Evolutionary conservation across 2,113 vertebrate genomes (phyloP).

Genomic region (Pyrgilauda ruficollis): DNA sequence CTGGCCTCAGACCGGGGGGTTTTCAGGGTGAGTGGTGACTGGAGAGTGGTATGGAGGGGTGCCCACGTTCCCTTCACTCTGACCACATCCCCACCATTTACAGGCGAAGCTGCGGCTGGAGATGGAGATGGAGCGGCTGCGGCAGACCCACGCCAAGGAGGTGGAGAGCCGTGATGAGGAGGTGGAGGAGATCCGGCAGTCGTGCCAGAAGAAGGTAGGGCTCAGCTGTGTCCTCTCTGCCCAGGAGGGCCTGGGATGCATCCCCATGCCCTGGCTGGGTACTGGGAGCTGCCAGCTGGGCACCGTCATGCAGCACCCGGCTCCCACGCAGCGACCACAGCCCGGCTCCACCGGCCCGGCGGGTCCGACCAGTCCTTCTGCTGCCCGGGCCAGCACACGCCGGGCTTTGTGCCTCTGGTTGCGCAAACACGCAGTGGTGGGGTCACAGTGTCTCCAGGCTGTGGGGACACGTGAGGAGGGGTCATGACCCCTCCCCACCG

Average conservation of each 20-base stretch:
- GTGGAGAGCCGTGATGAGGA: conserved; percentile 94
- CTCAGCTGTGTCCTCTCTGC: accelerated
- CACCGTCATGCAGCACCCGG: neutral
- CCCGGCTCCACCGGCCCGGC: neutral
- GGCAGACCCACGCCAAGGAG: conserved; percentile 93
- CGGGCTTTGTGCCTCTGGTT: neutral
- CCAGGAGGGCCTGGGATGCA: neutral
- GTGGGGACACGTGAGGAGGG: neutral
- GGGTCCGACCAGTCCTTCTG: neutral
- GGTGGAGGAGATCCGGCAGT: conserved; percentile 94
- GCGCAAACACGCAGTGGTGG: accelerated
- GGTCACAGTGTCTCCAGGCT: neutral
- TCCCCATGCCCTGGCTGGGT: neutral
- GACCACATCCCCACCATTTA: neutral
- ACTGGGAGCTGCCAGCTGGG: neutral
- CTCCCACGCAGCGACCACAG: neutral
- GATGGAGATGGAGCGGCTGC: conserved; percentile 95
- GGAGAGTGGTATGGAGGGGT: neutral
- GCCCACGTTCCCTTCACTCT: neutral
- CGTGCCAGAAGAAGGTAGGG: conserved; percentile 92
- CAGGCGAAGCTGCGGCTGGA: conserved; percentile 94
- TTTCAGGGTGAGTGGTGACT: conserved; percentile 3
- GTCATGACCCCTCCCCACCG: accelerated
- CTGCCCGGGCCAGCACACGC: neutral
- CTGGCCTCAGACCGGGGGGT: neutral